Percentiles rank a stretch among this genome's conserved stretches.
Evolutionary conservation across 2,797 vertebrate genomes (phyloP).

Genomic region (Intellagama lesueurii): DNA sequence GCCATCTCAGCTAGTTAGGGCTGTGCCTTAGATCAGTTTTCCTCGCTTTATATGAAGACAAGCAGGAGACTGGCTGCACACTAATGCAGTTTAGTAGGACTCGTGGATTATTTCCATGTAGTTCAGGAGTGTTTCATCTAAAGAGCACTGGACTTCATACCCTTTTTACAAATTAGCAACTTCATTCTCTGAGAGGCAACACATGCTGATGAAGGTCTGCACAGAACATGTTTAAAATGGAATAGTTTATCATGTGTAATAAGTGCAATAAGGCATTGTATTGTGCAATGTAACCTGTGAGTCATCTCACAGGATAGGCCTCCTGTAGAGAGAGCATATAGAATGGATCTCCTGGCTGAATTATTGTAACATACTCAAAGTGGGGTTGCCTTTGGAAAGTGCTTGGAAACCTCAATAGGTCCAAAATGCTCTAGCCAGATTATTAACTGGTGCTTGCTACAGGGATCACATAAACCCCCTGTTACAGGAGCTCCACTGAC

Average conservation of each 20-base stretch:
- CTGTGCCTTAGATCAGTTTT: not conserved
- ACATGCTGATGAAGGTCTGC: conserved; percentile 18
- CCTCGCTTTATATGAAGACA: too few relatives aligned
- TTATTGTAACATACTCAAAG: too few relatives aligned
- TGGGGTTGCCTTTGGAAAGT: too few relatives aligned
- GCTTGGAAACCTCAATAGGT: too few relatives aligned
- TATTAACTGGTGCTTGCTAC: too few relatives aligned
- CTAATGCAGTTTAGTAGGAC: not conserved
- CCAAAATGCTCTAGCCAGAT: too few relatives aligned
- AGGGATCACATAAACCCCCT: too few relatives aligned
- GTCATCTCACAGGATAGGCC: too few relatives aligned
- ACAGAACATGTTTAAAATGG: conserved; percentile 36
- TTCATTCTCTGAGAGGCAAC: conserved; percentile 36
- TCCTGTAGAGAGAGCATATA: too few relatives aligned
- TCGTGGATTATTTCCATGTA: not conserved
- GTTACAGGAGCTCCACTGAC: too few relatives aligned
- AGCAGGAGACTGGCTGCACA: not conserved
- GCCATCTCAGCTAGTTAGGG: not conserved
- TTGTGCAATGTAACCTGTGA: not conserved
- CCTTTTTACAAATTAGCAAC: conserved; percentile 27
- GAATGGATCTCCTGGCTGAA: too few relatives aligned
- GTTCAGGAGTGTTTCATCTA: not conserved
- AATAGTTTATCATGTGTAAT: conserved; percentile 39
- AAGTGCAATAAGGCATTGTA: conserved; percentile 11
- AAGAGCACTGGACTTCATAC: conserved; percentile 21